Conservation (phyloP, 2,113 vertebrate genomes). For the Dipodomys ordii region DNA sequence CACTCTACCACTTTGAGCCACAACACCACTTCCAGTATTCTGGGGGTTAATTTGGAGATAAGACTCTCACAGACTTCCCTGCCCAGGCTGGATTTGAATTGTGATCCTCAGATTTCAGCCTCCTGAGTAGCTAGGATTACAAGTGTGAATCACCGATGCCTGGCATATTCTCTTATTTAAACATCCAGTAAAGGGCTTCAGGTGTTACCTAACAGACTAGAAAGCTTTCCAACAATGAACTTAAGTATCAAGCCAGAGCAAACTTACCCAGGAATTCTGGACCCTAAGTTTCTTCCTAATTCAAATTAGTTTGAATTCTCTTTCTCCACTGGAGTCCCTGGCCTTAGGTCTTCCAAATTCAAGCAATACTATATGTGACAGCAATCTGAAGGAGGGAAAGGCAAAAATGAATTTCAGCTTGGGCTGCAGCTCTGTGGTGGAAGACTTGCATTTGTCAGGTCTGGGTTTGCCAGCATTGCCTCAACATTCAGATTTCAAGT, state of each 20-base stretch:
- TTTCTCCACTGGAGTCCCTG: not conserved
- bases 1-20: too few relatives aligned
- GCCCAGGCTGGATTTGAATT: too few relatives aligned
- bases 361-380: not conserved
- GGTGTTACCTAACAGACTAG: not conserved
- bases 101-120: too few relatives aligned
- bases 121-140: too few relatives aligned
- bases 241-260: slow-evolving; percentile 70
- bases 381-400: not conserved
- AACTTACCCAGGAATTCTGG: slow-evolving; percentile 66
- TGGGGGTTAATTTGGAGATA: too few relatives aligned
- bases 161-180: slow-evolving; percentile 10
- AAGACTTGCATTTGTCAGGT: too few relatives aligned
- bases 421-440: not conserved
- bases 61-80: too few relatives aligned
- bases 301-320: slow-evolving; percentile 66
- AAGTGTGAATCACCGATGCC: too few relatives aligned
- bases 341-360: not conserved
- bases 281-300: slow-evolving; percentile 55
- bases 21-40: too few relatives aligned
- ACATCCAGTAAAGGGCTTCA: not conserved
- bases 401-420: not conserved
- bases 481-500: not conserved
- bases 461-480: not conserved
- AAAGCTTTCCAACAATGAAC: slow-evolving; percentile 76